These are phyloP conservation scores for Gymnoscelis rufifasciata DNA, from an alignment of 2,888 invertebrate species.

Conservation along the genomic window DNA sequence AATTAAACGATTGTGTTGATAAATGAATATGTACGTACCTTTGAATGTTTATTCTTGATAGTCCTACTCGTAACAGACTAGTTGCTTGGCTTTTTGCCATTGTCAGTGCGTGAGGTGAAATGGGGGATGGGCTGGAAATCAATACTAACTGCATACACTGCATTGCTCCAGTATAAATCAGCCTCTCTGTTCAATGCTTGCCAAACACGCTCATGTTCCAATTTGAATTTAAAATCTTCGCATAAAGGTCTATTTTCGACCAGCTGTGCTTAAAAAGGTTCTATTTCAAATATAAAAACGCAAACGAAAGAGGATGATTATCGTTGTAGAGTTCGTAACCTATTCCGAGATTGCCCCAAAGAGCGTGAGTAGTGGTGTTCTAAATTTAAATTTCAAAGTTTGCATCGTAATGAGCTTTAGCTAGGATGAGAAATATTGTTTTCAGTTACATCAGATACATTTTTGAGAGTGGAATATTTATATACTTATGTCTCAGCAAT, in stretches of 20 bases:
- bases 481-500: too few species aligned
- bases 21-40: too few species aligned
- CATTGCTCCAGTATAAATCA: slow-evolving; percentile 79
- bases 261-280: slow-evolving; percentile 5
- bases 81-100: slow-evolving; percentile 70
- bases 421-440: not conserved
- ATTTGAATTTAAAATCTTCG: slow-evolving; percentile 19
- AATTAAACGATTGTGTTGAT: too few species aligned
- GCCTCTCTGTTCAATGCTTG: slow-evolving; percentile 60
- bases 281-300: not conserved
- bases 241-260: slow-evolving; percentile 27
- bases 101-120: slow-evolving; percentile 70
- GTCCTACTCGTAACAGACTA: slow-evolving; percentile 6
- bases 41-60: too few species aligned
- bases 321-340: not conserved
- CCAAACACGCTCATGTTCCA: slow-evolving; percentile 43
- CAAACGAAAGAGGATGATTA: not conserved
- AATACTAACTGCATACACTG: slow-evolving; percentile 79
- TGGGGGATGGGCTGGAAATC: slow-evolving; percentile 72
- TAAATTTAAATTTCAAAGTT: slow-evolving; percentile 1
- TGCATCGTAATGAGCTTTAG: not conserved
- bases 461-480: too few species aligned
- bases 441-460: too few species aligned
- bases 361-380: not conserved
- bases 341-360: not conserved